Evolutionary conservation across 1,140 invertebrate genomes (phyloP), one percentile per base, ranked within the genome.

Genomic region (Homalodisca vitripennis): DNA sequence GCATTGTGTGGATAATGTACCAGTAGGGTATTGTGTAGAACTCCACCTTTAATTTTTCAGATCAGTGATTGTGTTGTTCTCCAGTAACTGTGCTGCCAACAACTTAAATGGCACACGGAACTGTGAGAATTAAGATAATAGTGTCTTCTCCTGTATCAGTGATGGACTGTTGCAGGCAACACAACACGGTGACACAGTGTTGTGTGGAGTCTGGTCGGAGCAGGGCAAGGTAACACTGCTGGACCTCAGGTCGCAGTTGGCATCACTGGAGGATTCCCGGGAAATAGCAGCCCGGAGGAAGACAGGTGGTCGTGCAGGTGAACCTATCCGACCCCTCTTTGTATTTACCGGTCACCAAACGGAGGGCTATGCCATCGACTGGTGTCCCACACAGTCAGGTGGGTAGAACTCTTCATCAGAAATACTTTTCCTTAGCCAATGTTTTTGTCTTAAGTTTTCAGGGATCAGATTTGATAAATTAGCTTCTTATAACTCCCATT

Each of bases 361-460:
- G 62, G 97, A 99, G 85, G 98, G 98, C 1, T 99, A 90, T 85
- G 96, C 90, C 2, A 76, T 99, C 31, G 96, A 96, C 81, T 99
- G 98, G 98, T 94, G 89, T 75, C 79, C 85, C 20, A 87, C 87
- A 63, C 86, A 87, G 71, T 79, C 85, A 73, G 97, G 97, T 80
- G 87, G 80, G 79, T n/a, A n/a, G n/a, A n/a, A n/a, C n/a, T n/a
- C n/a, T n/a, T n/a, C n/a, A n/a, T n/a, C n/a, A n/a, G n/a, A n/a
- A n/a, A n/a, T n/a, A n/a, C n/a, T n/a, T n/a, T n/a, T n/a, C n/a
- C n/a, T n/a, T n/a, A n/a, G n/a, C n/a, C n/a, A n/a, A n/a, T n/a
- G n/a, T n/a, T n/a, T n/a, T n/a, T n/a, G n/a, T n/a, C n/a, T n/a
- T n/a, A n/a, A n/a, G n/a, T n/a, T n/a, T n/a, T n/a, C n/a, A n/a